Conservation (phyloP, 2,888 invertebrate genomes). For the Nasonia oneida region DNA sequence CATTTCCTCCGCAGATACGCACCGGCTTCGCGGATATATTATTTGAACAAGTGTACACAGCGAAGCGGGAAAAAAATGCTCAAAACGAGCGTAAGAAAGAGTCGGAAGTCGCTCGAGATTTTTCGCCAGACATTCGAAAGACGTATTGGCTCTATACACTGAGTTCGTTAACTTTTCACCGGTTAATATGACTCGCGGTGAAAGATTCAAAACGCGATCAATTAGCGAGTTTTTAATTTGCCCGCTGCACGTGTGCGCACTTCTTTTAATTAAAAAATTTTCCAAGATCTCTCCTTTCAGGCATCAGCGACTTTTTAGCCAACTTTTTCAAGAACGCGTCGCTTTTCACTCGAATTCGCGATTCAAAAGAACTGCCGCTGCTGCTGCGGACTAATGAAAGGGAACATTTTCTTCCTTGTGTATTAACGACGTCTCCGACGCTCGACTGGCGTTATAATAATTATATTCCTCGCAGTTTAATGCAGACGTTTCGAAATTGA, state of each 20-base stretch:
- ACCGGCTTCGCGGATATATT: slow-evolving; percentile 49
- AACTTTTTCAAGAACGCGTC: not conserved
- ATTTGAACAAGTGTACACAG: slow-evolving; percentile 51
- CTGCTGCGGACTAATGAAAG: not conserved
- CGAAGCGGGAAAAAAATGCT: slow-evolving; percentile 1
- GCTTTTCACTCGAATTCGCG: not conserved
- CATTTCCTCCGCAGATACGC: slow-evolving; percentile 43
- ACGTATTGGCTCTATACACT: not conserved
- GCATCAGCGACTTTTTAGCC: not conserved
- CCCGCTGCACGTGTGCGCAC: not conserved
- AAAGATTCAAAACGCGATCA: not conserved
- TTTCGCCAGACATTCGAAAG: not conserved
- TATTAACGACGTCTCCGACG: no score
- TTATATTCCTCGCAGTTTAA: not conserved
- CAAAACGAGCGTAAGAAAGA: slow-evolving; percentile 31
- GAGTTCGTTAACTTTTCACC: not conserved
- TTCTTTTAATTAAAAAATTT: not conserved
- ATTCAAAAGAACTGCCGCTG: not conserved
- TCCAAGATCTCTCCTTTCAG: not conserved
- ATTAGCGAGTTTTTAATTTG: not conserved
- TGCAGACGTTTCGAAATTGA: no score
- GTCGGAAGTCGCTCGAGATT: not conserved
- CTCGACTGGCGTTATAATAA: not conserved
- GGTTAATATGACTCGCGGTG: not conserved
- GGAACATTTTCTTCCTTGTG: not conserved